Evolutionary conservation across 2,113 vertebrate genomes (phyloP).

Genomic region (Pomatostomus ruficeps): DNA sequence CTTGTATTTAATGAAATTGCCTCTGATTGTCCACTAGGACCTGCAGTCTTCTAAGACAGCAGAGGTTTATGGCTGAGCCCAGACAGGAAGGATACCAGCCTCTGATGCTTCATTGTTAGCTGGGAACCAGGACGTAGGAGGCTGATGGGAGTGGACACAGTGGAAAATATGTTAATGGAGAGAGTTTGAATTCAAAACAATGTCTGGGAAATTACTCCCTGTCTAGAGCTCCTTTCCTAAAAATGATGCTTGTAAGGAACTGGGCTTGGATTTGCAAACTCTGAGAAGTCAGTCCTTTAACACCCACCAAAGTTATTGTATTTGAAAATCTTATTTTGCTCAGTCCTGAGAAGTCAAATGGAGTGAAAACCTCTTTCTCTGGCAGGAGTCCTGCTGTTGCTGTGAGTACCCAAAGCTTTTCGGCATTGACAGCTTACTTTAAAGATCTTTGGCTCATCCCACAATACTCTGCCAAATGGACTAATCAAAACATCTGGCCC

Average conservation of each 20-base stretch:
- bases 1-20: background rate
- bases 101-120: rapidly evolving
- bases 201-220: background rate
- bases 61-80: background rate
- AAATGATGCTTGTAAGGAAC: background rate
- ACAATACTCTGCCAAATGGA: background rate
- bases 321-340: background rate
- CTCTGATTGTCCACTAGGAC: background rate
- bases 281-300: background rate
- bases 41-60: background rate
- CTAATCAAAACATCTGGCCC: background rate
- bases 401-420: background rate
- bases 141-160: background rate
- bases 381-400: background rate
- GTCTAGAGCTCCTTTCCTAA: background rate
- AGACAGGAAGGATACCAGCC: background rate
- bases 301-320: background rate
- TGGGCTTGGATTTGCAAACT: background rate
- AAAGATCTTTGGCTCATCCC: background rate
- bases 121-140: background rate
- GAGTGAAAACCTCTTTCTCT: background rate
- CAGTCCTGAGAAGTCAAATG: background rate
- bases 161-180: background rate
- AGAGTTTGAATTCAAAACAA: background rate
- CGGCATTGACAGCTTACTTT: background rate